Evolutionary conservation across 92 coral and sea anemone species (phyloP), one percentile per base, ranked within the genome.

Genomic region (Phenganax subtilis): DNA sequence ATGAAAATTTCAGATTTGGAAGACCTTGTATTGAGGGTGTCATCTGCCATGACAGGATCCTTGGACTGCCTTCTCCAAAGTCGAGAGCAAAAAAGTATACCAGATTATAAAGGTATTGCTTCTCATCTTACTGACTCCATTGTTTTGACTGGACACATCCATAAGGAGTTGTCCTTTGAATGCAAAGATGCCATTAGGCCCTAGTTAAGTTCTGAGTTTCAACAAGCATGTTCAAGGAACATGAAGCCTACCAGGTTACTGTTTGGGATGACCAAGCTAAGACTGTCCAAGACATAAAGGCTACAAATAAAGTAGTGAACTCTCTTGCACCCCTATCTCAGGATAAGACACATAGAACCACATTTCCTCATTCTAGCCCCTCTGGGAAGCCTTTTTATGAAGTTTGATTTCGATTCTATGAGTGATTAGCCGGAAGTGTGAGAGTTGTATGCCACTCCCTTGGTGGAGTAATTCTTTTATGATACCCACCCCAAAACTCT

Each of bases 191-290:
- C 54, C 2, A 51, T 72, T 30, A 16, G 76, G 8, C 54, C 76
- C 8, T 27, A 1, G 17, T 12, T 72, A 30, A 72, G 57, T 28
- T 7, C 4, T 30, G 76, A 72, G 25, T 72, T 72, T 6, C 11
- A 5, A 12, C 76, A 31, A 7, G 56, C 76, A 61, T 72, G 76
- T 72, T 27, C 76, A 10, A 12, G 57, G 9, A 72, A 72, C 25
- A 51, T 27, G 14, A 72, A 72, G 14, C 54, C 54, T 10, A 30
- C 54, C 12, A 72, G 54, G 54, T n/a, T 72, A 9, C 76, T 30
- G 11, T 72, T 72, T 52, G 54, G 54, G 54, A 72, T 72, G 76
- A 72, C 76, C 27, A 47, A 6, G 12, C 76, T 30, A 72, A 72
- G 25, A 30, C 54, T 10, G 76, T 72, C 8, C 76, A 72, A 12